Evolutionary conservation across 2,113 vertebrate species (phyloP).

Genomic region (Lamprologus lemairii): DNA sequence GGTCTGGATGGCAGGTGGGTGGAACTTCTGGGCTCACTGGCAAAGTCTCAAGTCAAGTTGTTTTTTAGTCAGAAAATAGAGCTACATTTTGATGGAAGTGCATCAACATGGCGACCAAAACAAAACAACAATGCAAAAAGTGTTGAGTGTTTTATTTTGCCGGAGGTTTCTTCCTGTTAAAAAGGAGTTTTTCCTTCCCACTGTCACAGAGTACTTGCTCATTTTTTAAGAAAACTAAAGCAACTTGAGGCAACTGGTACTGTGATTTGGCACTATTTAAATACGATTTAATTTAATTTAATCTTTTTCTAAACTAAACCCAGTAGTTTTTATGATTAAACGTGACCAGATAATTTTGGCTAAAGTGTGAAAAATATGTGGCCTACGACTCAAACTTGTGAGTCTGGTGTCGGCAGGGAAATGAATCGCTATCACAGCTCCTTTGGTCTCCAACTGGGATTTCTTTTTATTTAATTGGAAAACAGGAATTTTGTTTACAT

Average conservation of each 20-base stretch:
- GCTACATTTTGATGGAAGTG: rapidly evolving
- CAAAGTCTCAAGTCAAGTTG: not conserved
- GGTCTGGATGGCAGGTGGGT: not conserved
- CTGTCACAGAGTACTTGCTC: not conserved
- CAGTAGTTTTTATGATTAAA: not conserved
- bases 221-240: not conserved
- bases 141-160: not conserved
- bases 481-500: not conserved
- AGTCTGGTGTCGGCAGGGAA: rapidly evolving
- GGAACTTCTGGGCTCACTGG: not conserved
- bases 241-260: not conserved
- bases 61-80: not conserved
- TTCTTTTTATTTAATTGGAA: rapidly evolving
- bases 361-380: not conserved
- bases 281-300: not conserved
- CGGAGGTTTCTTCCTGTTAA: not conserved
- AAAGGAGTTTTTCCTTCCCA: not conserved
- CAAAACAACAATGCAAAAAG: rapidly evolving
- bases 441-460: rapidly evolving
- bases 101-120: not conserved
- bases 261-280: not conserved
- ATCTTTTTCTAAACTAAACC: not conserved
- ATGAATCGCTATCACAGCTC: not conserved
- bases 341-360: not conserved
- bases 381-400: not conserved